These are phyloP conservation scores for Lagocephalus sceleratus DNA, from an alignment of 2,797 vertebrate genomes.

Conservation along the genomic window DNA sequence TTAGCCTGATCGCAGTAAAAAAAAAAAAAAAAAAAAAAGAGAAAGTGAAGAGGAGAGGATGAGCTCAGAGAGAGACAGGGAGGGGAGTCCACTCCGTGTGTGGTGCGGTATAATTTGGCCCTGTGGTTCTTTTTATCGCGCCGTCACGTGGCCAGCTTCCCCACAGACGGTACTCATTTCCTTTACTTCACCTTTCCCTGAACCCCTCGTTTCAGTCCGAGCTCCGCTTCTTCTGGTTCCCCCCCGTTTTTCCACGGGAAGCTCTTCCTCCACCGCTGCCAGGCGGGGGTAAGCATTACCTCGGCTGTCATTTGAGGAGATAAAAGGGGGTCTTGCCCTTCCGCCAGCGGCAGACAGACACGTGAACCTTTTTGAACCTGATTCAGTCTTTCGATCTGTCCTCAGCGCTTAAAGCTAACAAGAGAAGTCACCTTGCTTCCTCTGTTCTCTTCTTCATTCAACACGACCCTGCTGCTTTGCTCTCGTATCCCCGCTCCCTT, in stretches of 20 bases:
- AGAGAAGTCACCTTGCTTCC: not conserved
- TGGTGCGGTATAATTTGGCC: conserved; percentile 52
- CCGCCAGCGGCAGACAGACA: not conserved
- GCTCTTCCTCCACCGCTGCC: too few relatives aligned
- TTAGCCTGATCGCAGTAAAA: conserved; percentile 37
- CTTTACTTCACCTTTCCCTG: conserved; percentile 78
- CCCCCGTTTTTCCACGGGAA: not conserved
- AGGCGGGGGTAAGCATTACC: too few relatives aligned
- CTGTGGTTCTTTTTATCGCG: conserved; percentile 56
- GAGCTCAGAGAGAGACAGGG: conserved; percentile 9
- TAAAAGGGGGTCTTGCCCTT: not conserved
- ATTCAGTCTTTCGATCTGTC: not conserved
- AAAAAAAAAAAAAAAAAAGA: not conserved
- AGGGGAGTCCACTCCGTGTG: conserved; percentile 42
- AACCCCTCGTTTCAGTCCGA: conserved; percentile 57
- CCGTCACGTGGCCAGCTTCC: conserved; percentile 71
- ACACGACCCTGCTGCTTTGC: not conserved
- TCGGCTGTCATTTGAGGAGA: not conserved
- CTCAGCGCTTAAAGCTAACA: conserved; percentile 3
- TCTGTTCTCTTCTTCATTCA: not conserved
- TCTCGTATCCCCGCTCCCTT: conserved; percentile 21
- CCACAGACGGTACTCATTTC: conserved; percentile 74
- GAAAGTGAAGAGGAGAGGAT: conserved; percentile 22
- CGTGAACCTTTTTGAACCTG: conserved; percentile 2
- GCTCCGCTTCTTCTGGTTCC: conserved; percentile 35